Evolutionary conservation across 1,140 invertebrate species (phyloP).

Genomic region (Elymnias hypermnestra): DNA sequence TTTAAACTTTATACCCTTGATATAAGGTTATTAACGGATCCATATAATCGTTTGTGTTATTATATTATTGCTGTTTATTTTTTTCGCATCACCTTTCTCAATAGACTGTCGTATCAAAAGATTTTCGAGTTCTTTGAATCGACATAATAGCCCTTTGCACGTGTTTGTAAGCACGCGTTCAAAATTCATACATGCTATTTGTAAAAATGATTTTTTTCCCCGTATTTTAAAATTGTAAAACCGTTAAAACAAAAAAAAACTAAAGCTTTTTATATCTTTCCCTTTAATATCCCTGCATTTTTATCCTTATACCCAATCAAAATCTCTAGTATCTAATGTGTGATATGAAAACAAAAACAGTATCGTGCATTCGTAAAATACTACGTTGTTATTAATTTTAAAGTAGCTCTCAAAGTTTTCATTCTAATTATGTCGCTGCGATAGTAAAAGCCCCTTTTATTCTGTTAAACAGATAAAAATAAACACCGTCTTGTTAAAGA

Average conservation of each 20-base stretch:
- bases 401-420: no score
- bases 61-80: slow-evolving; percentile 57
- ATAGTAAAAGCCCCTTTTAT: slow-evolving; percentile 21
- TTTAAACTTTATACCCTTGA: slow-evolving; percentile 21
- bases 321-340: no score
- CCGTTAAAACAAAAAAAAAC: no score
- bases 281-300: no score
- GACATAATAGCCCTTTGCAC: slow-evolving; percentile 47
- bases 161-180: slow-evolving; percentile 59
- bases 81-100: slow-evolving; percentile 48
- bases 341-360: no score
- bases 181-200: slow-evolving; percentile 12
- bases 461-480: slow-evolving; percentile 42
- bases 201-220: no score
- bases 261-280: no score
- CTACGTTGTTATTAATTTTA: no score
- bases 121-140: slow-evolving; percentile 42
- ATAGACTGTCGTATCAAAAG: slow-evolving; percentile 44
- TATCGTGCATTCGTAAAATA: no score
- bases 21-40: slow-evolving; percentile 3
- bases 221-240: no score
- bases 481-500: slow-evolving; percentile 55
- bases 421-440: no score
- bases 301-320: no score
- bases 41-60: slow-evolving; percentile 23